phyloP scores from a whole-genome alignment of 2,113 vertebrate species.

The Turnix velox region DNA sequence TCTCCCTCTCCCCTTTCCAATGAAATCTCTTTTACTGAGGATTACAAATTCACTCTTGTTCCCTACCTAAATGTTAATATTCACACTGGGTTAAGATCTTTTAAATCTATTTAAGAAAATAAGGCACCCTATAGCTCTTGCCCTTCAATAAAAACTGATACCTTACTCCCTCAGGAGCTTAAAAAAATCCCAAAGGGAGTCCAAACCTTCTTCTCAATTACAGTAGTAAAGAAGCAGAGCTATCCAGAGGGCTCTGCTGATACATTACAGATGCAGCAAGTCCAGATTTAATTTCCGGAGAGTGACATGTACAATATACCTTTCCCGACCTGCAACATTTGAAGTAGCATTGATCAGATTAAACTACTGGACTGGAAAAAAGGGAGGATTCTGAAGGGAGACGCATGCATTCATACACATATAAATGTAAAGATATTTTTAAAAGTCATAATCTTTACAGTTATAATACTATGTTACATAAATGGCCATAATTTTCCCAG shows the following conservation, averaged over 20 bases:
- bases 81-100: background rate
- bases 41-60: background rate
- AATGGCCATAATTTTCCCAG: background rate
- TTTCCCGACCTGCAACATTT: background rate
- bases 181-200: background rate
- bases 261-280: background rate
- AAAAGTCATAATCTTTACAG: background rate
- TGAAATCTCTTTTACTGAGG: background rate
- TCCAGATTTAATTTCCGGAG: background rate
- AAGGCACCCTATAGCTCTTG: background rate
- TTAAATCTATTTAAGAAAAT: background rate
- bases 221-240: background rate
- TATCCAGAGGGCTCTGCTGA: background rate
- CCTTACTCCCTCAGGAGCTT: background rate
- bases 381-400: background rate
- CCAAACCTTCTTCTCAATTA: background rate
- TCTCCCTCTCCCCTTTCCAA: background rate
- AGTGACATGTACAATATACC: background rate
- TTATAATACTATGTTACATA: background rate
- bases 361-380: background rate
- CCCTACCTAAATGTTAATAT: background rate
- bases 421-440: background rate
- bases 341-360: background rate
- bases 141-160: background rate
- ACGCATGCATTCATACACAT: fast-evolving